Evolutionary conservation across 2,113 vertebrate species (phyloP), one percentile per base, ranked within the genome.

Genomic region (Rallus limicola): DNA sequence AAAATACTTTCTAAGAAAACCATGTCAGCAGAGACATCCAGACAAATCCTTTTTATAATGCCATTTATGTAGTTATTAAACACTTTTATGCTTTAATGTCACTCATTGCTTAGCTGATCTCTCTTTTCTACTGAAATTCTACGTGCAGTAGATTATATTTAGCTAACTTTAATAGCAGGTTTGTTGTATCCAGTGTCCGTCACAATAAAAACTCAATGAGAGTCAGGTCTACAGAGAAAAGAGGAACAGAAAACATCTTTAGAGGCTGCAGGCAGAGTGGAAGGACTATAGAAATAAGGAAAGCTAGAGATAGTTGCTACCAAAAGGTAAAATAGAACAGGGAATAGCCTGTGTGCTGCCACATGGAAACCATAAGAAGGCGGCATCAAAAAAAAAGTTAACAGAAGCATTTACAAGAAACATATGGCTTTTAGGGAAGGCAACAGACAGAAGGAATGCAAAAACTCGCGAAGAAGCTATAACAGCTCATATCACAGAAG

Each of bases 361-460:
- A n/a, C 65, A 56, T 6, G 70, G 36, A 91, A 94, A 62, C 5
- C 21, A 62, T 15, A 84, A 52, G 80, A 93, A 87, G 68, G 69
- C 69, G 4, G 10, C 56, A 76, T 68, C 28, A 59, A 88, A 40
- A 56, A 84, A 84, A 83, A 92, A 34, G 8, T 33, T 78, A 81
- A 72, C 64, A 89, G 53, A 87, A 93, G 38, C 40, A 70, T 78
- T 88, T 93, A 83, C 59, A 78, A 81, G 50, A 74, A 94, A 75
- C 59, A 46, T 42, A 85, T 59, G 69, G 17, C 16, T 62, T 83
- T 25, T 31, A 75, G 36, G 28, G 52, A 79, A 79, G 36, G 26
- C 50, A 90, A 55, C 65, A 67, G 33, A 77, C 29, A 72, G 46
- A 69, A 89, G 8, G 40, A 83, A 70, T 75, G n/a, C 10, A 75